phyloP scores from a whole-genome alignment of 2,888 invertebrate genomes.

The Teleiodes luculella region DNA sequence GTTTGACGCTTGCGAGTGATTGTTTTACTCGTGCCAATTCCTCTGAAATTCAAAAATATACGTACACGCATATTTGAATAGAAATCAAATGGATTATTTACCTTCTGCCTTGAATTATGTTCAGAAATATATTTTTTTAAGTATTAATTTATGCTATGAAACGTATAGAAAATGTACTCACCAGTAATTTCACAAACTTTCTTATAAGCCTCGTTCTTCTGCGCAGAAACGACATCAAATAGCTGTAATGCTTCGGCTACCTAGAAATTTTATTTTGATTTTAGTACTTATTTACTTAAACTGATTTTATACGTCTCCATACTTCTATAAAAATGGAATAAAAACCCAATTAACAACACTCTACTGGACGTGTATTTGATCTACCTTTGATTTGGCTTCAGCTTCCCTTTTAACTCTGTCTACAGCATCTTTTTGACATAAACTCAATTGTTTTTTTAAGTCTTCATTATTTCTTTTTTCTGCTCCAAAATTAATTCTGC shows the following conservation, averaged over 20 bases:
- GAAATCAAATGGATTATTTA: too few species aligned
- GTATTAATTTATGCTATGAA: too few species aligned
- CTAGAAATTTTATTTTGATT: too few species aligned
- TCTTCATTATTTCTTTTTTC: conserved; percentile 58
- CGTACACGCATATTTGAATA: too few species aligned
- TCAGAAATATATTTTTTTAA: too few species aligned
- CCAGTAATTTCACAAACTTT: conserved; percentile 51
- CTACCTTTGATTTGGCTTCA: conserved; percentile 69
- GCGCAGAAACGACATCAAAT: conserved; percentile 57
- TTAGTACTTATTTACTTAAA: too few species aligned
- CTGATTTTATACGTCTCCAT: neutral
- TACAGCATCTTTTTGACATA: conserved; percentile 52
- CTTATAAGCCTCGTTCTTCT: conserved; percentile 58
- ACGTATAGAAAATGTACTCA: conserved; percentile 26
- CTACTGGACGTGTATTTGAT: too few species aligned
- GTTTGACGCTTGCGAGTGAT: conserved; percentile 70
- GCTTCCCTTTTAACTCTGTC: conserved; percentile 55
- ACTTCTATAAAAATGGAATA: too few species aligned
- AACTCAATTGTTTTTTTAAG: conserved; percentile 45
- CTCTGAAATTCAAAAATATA: conserved; percentile 42
- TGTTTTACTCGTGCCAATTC: conserved; percentile 76
- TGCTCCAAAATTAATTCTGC: conserved; percentile 51
- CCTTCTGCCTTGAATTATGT: too few species aligned
- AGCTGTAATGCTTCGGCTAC: conserved; percentile 70
- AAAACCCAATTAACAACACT: too few species aligned